Evolutionary conservation across 2,113 vertebrate genomes (phyloP).

Genomic region (Nerophis ophidion): DNA sequence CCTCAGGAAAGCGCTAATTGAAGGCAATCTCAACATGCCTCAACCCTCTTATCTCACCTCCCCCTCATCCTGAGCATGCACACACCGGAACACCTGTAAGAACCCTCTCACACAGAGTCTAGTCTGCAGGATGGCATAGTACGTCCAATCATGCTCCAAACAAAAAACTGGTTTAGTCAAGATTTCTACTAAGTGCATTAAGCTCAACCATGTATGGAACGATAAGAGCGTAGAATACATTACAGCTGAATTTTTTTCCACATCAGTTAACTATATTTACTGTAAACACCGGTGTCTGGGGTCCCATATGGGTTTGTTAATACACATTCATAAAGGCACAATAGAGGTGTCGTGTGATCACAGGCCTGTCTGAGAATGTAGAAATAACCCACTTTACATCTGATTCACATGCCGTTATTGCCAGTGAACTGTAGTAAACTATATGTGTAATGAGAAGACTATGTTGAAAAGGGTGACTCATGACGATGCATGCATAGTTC

Average conservation of each 20-base stretch:
- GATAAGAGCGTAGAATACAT: background rate
- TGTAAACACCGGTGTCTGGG: conserved; percentile 38
- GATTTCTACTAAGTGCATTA: background rate
- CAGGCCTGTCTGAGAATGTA: conserved; percentile 27
- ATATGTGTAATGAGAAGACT: background rate
- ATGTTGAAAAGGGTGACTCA: conserved; percentile 9
- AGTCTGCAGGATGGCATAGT: background rate
- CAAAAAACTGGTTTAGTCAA: background rate
- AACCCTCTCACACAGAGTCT: background rate
- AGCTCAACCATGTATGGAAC: background rate
- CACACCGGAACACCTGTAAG: conserved; percentile 3
- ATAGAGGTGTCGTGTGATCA: conserved; percentile 38
- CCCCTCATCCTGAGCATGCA: conserved; percentile 18
- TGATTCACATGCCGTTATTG: conserved; percentile 18
- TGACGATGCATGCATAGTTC: conserved; percentile 15
- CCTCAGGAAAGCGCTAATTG: conserved; percentile 51
- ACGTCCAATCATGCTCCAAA: background rate
- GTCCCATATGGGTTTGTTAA: conserved; percentile 33
- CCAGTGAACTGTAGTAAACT: conserved; percentile 15
- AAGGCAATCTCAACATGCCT: conserved; percentile 50
- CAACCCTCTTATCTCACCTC: conserved; percentile 41
- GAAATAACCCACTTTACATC: conserved; percentile 23
- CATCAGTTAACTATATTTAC: conserved; percentile 38
- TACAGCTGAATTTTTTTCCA: conserved; percentile 4
- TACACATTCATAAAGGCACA: conserved; percentile 45